Percentiles rank a stretch among this genome's conserved stretches.
These are phyloP conservation scores for Drosophila mulleri DNA, from an alignment of 2,888 invertebrate species.

Conservation along the genomic window DNA sequence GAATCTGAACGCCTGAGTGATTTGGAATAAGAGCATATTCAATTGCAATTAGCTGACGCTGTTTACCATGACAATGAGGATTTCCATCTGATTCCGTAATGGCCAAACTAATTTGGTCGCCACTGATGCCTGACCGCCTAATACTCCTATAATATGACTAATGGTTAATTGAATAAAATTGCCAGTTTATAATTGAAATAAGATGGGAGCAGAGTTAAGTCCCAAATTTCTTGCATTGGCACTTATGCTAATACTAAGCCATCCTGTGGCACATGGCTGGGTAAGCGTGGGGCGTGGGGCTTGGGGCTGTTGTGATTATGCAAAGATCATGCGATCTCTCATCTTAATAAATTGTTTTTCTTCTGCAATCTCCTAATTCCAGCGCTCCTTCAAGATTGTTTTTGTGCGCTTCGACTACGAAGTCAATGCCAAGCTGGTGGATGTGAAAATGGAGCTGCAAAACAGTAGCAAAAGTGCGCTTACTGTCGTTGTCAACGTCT, in stretches of 20 bases:
- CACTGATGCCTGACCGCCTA: slow-evolving; percentile 57
- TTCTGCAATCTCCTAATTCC: not conserved
- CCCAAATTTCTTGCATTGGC: slow-evolving; percentile 36
- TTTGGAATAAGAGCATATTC: slow-evolving; percentile 12
- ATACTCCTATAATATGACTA: slow-evolving; percentile 49
- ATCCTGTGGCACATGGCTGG: slow-evolving; percentile 66
- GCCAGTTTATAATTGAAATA: slow-evolving; percentile 49
- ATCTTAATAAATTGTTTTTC: too few species aligned
- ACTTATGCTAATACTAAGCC: slow-evolving; percentile 48
- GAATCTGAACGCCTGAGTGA: slow-evolving; percentile 41
- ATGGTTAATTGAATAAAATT: slow-evolving; percentile 61
- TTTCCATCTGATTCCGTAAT: slow-evolving; percentile 51
- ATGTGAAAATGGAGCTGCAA: slow-evolving; percentile 67
- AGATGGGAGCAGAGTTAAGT: slow-evolving; percentile 54
- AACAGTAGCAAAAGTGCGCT: slow-evolving; percentile 68
- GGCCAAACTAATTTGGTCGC: slow-evolving; percentile 50
- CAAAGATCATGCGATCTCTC: not conserved
- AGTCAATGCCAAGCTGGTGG: slow-evolving; percentile 65
- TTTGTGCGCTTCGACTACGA: slow-evolving; percentile 67
- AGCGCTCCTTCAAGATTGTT: slow-evolving; percentile 82
- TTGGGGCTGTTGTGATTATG: too few species aligned
- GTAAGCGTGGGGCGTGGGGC: slow-evolving; percentile 53
- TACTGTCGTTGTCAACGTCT: slow-evolving; percentile 58
- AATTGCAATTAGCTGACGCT: slow-evolving; percentile 40
- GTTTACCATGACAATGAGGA: slow-evolving; percentile 34